Percentiles rank a stretch among this genome's conserved stretches.
Conservation (phyloP, 1,140 invertebrate genomes). For the Zophobas atratus region DNA sequence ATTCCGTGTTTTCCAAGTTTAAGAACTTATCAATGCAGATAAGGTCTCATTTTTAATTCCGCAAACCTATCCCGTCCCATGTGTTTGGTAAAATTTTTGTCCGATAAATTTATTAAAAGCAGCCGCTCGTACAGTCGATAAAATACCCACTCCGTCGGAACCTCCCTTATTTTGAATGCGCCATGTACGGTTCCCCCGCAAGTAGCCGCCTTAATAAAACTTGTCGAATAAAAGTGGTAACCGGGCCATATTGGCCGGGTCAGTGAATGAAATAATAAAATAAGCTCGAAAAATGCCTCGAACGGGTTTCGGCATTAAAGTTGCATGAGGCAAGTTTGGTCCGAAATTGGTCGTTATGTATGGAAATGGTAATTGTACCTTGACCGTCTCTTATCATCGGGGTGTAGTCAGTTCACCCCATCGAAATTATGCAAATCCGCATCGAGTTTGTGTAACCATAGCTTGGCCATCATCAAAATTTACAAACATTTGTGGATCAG, state of each 20-base stretch:
- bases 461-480: conserved; percentile 43
- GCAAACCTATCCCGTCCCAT: no score
- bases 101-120: no score
- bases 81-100: no score
- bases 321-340: conserved; percentile 45
- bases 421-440: conserved; percentile 44
- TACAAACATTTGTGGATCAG: conserved; percentile 42
- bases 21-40: no score
- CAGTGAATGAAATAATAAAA: conserved; percentile 36
- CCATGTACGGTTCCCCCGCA: no score
- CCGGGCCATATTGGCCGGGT: neutral
- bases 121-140: no score
- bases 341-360: conserved; percentile 47
- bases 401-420: conserved; percentile 40
- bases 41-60: no score
- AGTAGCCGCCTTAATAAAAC: no score
- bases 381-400: conserved; percentile 42
- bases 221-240: no score
- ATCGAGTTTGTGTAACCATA: conserved; percentile 13
- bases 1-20: no score
- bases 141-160: no score
- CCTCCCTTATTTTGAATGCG: no score
- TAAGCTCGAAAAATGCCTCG: conserved; percentile 10
- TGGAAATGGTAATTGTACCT: conserved; percentile 45
- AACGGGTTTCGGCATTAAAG: conserved; percentile 16